phyloP scores from a whole-genome alignment of 2,113 vertebrate species.

The Crypturellus undulatus region DNA sequence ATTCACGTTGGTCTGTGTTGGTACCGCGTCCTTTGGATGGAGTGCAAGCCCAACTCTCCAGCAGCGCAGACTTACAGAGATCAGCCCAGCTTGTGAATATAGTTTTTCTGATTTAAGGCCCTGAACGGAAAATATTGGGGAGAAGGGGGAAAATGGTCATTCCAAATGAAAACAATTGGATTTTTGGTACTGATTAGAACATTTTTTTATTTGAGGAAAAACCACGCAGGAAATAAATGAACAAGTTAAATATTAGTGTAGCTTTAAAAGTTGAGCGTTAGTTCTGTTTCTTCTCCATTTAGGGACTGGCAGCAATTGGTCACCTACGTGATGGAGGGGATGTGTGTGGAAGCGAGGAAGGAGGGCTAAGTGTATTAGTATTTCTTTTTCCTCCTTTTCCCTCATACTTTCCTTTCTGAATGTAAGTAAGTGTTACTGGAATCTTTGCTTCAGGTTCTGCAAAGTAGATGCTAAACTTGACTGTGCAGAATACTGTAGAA shows the following conservation, averaged over 20 bases:
- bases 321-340: neutral
- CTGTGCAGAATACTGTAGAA: neutral
- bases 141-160: neutral
- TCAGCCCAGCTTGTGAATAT: neutral
- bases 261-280: neutral
- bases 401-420: fast-evolving
- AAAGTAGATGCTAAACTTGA: neutral
- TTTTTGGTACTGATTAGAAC: neutral
- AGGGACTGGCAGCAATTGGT: neutral
- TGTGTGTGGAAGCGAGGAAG: neutral
- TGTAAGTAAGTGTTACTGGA: neutral
- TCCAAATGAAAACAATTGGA: neutral
- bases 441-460: neutral
- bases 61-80: neutral
- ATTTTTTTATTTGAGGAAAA: neutral
- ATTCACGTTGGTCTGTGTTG: neutral
- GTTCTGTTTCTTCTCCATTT: fast-evolving
- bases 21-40: neutral
- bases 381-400: neutral
- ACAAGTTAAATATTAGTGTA: neutral
- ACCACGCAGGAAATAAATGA: neutral
- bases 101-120: neutral
- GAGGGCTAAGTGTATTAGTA: neutral
- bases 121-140: neutral
- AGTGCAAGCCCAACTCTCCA: neutral